Evolutionary conservation across 2,113 vertebrate species (phyloP).

Genomic region (Lasiurus cinereus): DNA sequence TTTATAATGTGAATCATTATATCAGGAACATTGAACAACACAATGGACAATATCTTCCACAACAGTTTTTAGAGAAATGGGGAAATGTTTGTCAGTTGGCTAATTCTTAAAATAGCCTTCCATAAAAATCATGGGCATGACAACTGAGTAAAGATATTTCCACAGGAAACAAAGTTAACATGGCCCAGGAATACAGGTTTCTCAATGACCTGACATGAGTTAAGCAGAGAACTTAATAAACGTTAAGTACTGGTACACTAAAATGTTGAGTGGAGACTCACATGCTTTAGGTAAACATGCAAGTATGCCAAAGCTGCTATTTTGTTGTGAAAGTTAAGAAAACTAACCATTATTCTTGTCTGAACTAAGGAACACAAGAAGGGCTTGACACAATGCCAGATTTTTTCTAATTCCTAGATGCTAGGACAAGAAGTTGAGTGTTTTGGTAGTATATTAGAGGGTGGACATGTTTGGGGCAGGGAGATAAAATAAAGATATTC

Average conservation of each 20-base stretch:
- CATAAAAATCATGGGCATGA: constrained; percentile 55
- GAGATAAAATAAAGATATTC: not conserved
- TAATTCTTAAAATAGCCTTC: constrained; percentile 59
- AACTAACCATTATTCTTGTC: not conserved
- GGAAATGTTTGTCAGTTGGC: constrained; percentile 55
- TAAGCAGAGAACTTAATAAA: constrained; percentile 36
- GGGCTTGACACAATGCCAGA: not conserved
- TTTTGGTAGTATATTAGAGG: not conserved
- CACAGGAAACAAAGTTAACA: not conserved
- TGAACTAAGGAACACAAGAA: not conserved
- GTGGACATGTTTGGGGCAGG: not conserved
- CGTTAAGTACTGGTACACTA: not conserved
- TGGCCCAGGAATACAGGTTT: not conserved
- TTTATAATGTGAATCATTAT: constrained; percentile 56
- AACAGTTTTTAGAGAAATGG: constrained; percentile 65
- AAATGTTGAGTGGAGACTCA: not conserved
- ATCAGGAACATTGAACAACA: constrained; percentile 66
- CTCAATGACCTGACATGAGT: not conserved
- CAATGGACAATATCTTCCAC: constrained; percentile 47
- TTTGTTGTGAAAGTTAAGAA: constrained; percentile 32
- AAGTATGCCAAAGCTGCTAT: not conserved
- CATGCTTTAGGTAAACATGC: not conserved
- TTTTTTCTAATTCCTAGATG: not conserved
- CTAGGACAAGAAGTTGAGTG: not conserved
- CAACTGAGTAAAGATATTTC: constrained; percentile 36